phyloP scores from a whole-genome alignment of 1,140 invertebrate genomes.

The Philotrypesis tridentata region DNA sequence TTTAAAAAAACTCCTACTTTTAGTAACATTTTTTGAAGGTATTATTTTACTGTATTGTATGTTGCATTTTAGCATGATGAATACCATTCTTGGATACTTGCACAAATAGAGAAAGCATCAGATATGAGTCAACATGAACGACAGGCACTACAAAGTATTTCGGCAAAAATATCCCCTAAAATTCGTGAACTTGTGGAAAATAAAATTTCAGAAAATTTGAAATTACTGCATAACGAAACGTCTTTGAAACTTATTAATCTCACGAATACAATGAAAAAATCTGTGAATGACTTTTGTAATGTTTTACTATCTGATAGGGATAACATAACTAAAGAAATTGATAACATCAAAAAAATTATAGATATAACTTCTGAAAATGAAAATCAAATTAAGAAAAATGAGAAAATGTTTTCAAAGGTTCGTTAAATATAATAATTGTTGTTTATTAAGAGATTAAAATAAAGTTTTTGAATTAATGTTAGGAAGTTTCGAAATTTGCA shows the following conservation, averaged over 20 bases:
- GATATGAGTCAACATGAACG: constrained; percentile 57
- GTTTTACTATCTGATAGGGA: constrained; percentile 55
- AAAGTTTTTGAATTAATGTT: background rate
- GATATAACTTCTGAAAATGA: constrained; percentile 53
- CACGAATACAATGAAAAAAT: constrained; percentile 54
- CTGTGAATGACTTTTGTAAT: constrained; percentile 57
- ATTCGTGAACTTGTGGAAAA: constrained; percentile 59
- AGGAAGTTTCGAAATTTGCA: background rate
- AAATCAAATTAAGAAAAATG: constrained; percentile 56
- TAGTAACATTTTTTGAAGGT: constrained; percentile 21
- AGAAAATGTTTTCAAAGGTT: constrained; percentile 55
- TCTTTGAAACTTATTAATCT: constrained; percentile 60
- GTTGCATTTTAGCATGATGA: constrained; percentile 57
- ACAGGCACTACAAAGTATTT: constrained; percentile 52
- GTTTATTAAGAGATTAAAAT: constrained; percentile 10
- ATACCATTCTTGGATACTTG: constrained; percentile 59
- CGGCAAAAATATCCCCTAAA: constrained; percentile 56
- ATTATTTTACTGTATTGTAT: constrained; percentile 28
- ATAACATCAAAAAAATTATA: constrained; percentile 53
- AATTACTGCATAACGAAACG: constrained; percentile 54
- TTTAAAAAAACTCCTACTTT: background rate
- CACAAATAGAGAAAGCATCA: constrained; percentile 53
- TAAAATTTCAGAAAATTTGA: constrained; percentile 62
- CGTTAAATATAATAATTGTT: constrained; percentile 49
- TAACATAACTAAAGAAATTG: constrained; percentile 54